Evolutionary conservation across 2,113 vertebrate species (phyloP).

Genomic region (Pelvicachromis taeniatus): DNA sequence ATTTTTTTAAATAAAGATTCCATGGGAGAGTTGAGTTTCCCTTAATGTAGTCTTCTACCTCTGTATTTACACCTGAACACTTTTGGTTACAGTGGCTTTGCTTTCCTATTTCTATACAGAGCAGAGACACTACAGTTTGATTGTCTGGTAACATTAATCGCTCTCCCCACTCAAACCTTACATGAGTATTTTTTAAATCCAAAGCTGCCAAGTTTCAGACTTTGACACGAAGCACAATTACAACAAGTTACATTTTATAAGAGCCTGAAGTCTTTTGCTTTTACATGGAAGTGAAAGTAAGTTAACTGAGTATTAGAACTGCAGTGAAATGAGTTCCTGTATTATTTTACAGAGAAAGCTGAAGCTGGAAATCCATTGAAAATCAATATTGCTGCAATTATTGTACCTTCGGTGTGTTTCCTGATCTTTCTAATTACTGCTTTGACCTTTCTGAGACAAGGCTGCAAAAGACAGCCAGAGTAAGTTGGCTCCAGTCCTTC

Average conservation of each 20-base stretch:
- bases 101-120: neutral
- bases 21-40: neutral
- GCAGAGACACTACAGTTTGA: too few relatives aligned
- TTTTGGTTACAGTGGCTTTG: neutral
- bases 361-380: rapidly evolving
- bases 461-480: neutral
- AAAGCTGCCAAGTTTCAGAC: neutral
- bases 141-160: too few relatives aligned
- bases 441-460: neutral
- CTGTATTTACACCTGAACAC: neutral
- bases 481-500: neutral
- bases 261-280: neutral
- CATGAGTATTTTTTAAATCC: too few relatives aligned
- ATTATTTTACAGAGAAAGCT: neutral
- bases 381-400: neutral
- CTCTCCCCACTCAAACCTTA: too few relatives aligned
- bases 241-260: too few relatives aligned
- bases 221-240: neutral
- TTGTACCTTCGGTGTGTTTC: neutral
- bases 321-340: neutral
- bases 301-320: neutral
- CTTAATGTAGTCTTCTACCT: too few relatives aligned
- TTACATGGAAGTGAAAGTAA: neutral
- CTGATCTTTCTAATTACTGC: neutral
- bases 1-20: too few relatives aligned